Evolutionary conservation across 1,140 invertebrate species (phyloP), one percentile per base, ranked within the genome.

Genomic region (Grapholita molesta): DNA sequence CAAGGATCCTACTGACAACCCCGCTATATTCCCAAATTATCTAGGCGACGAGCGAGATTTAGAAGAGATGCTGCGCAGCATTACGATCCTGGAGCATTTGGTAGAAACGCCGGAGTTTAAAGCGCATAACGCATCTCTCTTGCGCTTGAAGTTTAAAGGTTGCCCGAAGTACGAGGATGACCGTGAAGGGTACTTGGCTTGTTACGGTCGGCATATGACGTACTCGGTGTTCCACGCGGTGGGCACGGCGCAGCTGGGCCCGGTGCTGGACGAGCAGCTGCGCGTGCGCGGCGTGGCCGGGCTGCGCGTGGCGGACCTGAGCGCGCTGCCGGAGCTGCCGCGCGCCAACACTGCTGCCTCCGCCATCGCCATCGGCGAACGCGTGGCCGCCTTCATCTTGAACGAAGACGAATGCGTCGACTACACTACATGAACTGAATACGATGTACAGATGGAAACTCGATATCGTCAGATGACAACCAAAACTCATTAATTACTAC

Each of bases 21-120:
- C 98, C 0, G 88, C 94, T 9, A 96, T 99, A 11, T 94, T 95
- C 76, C 95, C 97, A 0, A 96, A 96, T 76, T 97, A 96, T 76
- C 93, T 96, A 33, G 80, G 85, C 8, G 88, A 95, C 79, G 85
- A 93, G 0, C 90, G 93, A 2, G 95, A 96, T 72, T 74, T 95
- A 8, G 89, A 94, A 23, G 87, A 94, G 7, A 84, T 95, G 11
- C 80, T 95, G 0, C 84, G 92, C 8, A 94, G 93, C 0, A 90
- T 96, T 0, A 85, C 92, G 23, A 86, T 93, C 7, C 84, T 94
- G 0, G 76, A 94, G 28, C 81, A 93, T 7, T 35, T 96, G 24
- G 83, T 92, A 35, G 81, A 93, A 1, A 94, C 94, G 6, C 79
- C 85, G 8, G 80, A 92, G 0, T 94, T 95, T 78, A 79, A 90